These are phyloP conservation scores for Hoplias malabaricus DNA, from an alignment of 2,113 vertebrate genomes.

Conservation along the genomic window DNA sequence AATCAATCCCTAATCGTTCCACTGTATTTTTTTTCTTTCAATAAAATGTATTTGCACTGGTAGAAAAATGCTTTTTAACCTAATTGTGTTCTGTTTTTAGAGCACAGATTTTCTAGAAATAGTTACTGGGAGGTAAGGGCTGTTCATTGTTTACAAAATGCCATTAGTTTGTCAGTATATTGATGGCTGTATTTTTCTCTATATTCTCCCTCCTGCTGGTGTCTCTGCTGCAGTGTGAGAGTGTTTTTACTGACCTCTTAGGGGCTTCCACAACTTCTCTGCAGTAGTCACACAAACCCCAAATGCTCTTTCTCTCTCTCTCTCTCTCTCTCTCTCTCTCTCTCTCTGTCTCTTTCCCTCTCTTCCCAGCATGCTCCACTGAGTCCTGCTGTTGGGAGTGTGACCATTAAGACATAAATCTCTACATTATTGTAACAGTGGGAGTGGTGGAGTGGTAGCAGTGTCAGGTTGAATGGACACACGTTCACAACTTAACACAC, in stretches of 20 bases:
- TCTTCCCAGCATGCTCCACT: neutral
- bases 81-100: no score
- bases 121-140: no score
- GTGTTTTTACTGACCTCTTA: conserved; percentile 13
- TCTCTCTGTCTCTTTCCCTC: neutral
- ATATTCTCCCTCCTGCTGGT: neutral
- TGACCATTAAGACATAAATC: conserved; percentile 56
- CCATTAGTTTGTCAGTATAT: neutral
- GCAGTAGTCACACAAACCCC: conserved; percentile 2
- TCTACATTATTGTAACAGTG: conserved; percentile 60
- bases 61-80: no score
- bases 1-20: no score
- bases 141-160: no score
- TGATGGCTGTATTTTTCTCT: neutral
- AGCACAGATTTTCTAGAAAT: no score
- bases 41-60: no score
- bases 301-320: neutral
- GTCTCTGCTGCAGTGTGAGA: neutral
- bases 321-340: neutral
- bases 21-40: no score
- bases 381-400: conserved; percentile 26
- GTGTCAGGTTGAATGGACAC: conserved; percentile 41
- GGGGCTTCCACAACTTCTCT: conserved; percentile 9
- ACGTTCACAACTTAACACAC: conserved; percentile 45
- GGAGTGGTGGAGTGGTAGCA: conserved; percentile 51